phyloP scores from a whole-genome alignment of 2,113 vertebrate genomes.

The Chaetura pelagica region DNA sequence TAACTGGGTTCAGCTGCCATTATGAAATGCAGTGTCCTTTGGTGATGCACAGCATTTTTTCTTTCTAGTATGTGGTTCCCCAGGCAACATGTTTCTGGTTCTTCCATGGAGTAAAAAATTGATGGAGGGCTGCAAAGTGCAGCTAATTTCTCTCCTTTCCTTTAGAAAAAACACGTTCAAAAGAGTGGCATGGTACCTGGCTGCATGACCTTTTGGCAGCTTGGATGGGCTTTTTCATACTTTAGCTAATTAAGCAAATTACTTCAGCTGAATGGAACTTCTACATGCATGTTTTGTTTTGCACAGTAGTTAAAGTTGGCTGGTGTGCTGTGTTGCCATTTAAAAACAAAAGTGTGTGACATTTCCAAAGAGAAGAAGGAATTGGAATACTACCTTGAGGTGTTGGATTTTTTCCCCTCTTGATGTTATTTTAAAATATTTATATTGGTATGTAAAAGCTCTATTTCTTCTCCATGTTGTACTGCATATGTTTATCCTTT shows the following conservation, averaged over 20 bases:
- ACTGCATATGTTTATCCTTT: not conserved
- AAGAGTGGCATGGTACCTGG: not conserved
- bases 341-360: not conserved
- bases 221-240: not conserved
- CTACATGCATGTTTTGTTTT: not conserved
- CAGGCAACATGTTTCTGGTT: not conserved
- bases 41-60: not conserved
- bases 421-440: not conserved
- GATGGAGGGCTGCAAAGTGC: not conserved
- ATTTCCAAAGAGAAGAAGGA: not conserved
- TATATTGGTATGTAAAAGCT: not conserved
- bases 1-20: not conserved
- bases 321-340: not conserved
- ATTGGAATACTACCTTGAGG: not conserved
- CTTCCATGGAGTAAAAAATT: not conserved
- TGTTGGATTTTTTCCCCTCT: not conserved
- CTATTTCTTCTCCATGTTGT: fast-evolving
- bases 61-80: not conserved
- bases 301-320: not conserved
- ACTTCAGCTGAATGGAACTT: not conserved
- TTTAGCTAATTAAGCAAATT: not conserved
- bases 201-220: not conserved
- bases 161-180: not conserved
- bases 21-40: not conserved
- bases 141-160: not conserved